These are phyloP conservation scores for Carterocephalus palaemon DNA, from an alignment of 2,888 invertebrate species.

Conservation along the genomic window DNA sequence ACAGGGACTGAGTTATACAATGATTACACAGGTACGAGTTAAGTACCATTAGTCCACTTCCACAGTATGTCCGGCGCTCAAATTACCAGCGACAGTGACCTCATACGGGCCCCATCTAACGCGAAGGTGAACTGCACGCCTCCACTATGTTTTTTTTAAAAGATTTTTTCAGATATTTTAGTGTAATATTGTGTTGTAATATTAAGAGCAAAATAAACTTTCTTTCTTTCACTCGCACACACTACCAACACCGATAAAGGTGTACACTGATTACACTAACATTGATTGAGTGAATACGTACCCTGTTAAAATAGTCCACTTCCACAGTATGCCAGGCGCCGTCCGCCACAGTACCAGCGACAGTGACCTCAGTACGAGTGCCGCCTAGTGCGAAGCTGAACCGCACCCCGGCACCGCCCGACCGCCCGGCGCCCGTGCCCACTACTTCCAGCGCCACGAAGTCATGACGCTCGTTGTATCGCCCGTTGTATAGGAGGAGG, in stretches of 20 bases:
- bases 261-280: no score
- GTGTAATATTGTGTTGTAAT: no score
- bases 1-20: no score
- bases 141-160: no score
- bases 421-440: conserved; percentile 71
- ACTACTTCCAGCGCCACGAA: conserved; percentile 93
- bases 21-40: no score
- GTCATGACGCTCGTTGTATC: conserved; percentile 97
- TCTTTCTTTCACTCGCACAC: not conserved
- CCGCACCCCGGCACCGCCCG: conserved; percentile 79
- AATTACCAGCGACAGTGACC: no score
- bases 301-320: conserved; percentile 90
- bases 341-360: conserved; percentile 87
- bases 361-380: conserved; percentile 82
- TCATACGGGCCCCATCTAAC: no score
- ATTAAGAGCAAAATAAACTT: no score
- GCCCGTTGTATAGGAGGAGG: conserved; percentile 94
- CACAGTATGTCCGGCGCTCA: no score
- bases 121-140: no score
- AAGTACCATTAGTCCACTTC: no score
- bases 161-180: no score
- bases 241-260: not conserved
- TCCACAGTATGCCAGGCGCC: conserved; percentile 94
- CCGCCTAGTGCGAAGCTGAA: conserved; percentile 95
- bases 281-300: conserved; percentile 57